phyloP scores from a whole-genome alignment of 2,888 invertebrate genomes.

The Tricholauxania praeusta region DNA sequence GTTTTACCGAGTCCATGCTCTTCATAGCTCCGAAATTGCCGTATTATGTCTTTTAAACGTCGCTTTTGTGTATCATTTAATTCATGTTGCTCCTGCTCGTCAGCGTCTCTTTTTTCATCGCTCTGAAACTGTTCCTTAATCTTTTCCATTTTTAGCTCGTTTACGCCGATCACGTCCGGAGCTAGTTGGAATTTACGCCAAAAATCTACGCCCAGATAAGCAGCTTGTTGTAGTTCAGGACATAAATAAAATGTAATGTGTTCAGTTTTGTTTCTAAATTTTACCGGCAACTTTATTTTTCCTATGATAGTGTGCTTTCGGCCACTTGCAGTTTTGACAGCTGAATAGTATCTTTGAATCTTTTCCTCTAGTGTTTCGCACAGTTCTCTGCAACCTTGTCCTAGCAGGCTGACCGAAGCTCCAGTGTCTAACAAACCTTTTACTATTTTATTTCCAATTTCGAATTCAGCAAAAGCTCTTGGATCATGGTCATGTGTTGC shows the following conservation, averaged over 20 bases:
- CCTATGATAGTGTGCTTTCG: conserved; percentile 14
- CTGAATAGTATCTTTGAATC: not conserved
- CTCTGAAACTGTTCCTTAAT: too few relatives aligned
- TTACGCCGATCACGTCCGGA: conserved; percentile 6
- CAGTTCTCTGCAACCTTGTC: conserved; percentile 1
- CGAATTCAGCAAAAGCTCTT: too few relatives aligned
- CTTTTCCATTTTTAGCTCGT: not conserved
- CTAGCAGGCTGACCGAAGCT: conserved; percentile 24
- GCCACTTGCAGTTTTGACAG: conserved; percentile 30
- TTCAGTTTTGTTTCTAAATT: not conserved
- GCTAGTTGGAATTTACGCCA: conserved; percentile 34
- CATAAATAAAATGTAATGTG: conserved; percentile 22
- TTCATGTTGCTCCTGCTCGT: not conserved
- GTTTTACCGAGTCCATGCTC: conserved; percentile 39
- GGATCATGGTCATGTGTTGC: too few relatives aligned
- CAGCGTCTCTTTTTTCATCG: too few relatives aligned
- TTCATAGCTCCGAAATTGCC: not conserved
- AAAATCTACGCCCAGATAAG: conserved; percentile 38
- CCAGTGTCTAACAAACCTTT: conserved; percentile 37
- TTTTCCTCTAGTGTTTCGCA: not conserved
- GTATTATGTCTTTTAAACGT: not conserved
- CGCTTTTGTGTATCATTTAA: conserved; percentile 3
- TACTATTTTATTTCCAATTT: not conserved
- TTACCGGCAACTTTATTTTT: not conserved
- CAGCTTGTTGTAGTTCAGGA: conserved; percentile 20